Percentiles rank a stretch among this genome's conserved stretches.
These are phyloP conservation scores for Rhyzopertha dominica DNA, from an alignment of 1,140 invertebrate genomes.

Conservation along the genomic window DNA sequence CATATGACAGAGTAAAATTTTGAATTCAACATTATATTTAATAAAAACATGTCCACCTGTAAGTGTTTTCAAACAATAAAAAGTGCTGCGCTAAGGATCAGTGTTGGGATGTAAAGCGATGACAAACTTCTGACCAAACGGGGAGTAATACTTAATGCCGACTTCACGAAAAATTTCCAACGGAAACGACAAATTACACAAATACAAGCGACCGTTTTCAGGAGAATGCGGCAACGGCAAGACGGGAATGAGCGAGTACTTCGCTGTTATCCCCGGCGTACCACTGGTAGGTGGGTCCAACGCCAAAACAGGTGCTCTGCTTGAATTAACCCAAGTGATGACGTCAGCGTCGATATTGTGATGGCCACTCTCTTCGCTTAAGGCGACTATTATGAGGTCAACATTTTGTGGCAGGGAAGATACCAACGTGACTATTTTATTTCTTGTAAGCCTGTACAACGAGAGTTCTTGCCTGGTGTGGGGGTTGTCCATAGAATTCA, in stretches of 20 bases:
- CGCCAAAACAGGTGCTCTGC: conserved; percentile 71
- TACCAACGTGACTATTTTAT: conserved; percentile 49
- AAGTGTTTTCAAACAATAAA: too few relatives aligned
- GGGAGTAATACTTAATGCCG: conserved; percentile 76
- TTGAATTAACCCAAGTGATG: conserved; percentile 64
- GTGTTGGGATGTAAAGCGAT: conserved; percentile 75
- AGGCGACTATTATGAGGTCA: conserved; percentile 65
- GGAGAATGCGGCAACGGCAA: conserved; percentile 68
- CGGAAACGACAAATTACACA: conserved; percentile 82
- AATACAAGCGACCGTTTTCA: conserved; percentile 74
- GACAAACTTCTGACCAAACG: conserved; percentile 83
- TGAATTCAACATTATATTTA: too few relatives aligned
- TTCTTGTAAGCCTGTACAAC: conserved; percentile 58
- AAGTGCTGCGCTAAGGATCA: too few relatives aligned
- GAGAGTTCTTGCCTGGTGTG: conserved; percentile 53
- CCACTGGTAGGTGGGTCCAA: conserved; percentile 73
- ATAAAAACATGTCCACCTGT: too few relatives aligned
- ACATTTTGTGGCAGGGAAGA: conserved; percentile 57
- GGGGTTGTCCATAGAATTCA: conserved; percentile 35
- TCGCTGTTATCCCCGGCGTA: conserved; percentile 61
- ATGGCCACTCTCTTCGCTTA: conserved; percentile 51
- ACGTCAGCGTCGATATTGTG: conserved; percentile 44
- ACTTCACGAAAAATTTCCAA: conserved; percentile 68
- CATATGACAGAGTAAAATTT: too few relatives aligned
- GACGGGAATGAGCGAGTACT: conserved; percentile 69